These are phyloP conservation scores for Lampris incognitus DNA, from an alignment of 2,113 vertebrate species.

Conservation along the genomic window DNA sequence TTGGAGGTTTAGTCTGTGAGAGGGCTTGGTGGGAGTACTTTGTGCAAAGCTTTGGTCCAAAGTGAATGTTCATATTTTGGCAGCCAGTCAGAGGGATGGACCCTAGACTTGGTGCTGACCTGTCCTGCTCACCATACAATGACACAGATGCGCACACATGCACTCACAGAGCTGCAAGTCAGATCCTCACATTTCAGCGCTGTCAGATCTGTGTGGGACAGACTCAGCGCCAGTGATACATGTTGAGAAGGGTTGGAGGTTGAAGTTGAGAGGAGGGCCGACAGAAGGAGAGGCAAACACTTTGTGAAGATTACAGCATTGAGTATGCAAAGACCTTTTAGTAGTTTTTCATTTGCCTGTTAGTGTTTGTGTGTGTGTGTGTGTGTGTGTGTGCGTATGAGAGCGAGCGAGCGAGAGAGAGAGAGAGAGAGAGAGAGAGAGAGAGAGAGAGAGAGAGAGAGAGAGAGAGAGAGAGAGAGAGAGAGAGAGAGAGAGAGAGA, in stretches of 20 bases:
- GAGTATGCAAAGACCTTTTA: constrained; percentile 84
- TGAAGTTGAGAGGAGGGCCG: constrained; percentile 92
- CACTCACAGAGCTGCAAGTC: constrained; percentile 84
- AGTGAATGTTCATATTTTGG: constrained; percentile 23
- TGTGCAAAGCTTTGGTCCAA: constrained; percentile 72
- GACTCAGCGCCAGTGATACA: constrained; percentile 90
- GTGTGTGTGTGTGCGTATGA: too few relatives aligned
- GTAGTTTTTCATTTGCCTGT: constrained; percentile 77
- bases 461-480: neutral
- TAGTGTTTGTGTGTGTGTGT: constrained; percentile 52
- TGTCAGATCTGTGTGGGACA: constrained; percentile 85
- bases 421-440: constrained; percentile 19
- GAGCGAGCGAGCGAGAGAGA: neutral
- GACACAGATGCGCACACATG: neutral
- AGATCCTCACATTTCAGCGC: constrained; percentile 72
- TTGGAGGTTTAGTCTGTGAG: constrained; percentile 79
- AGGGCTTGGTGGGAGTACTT: constrained; percentile 62
- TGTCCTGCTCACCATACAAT: neutral
- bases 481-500: constrained; percentile 34
- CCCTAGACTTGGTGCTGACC: constrained; percentile 53
- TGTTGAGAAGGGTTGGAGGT: constrained; percentile 90
- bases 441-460: neutral
- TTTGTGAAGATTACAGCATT: constrained; percentile 90
- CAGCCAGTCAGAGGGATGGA: constrained; percentile 48
- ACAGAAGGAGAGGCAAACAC: constrained; percentile 87